phyloP scores from a whole-genome alignment of 2,888 invertebrate species.

The Synergus gifuensis region DNA sequence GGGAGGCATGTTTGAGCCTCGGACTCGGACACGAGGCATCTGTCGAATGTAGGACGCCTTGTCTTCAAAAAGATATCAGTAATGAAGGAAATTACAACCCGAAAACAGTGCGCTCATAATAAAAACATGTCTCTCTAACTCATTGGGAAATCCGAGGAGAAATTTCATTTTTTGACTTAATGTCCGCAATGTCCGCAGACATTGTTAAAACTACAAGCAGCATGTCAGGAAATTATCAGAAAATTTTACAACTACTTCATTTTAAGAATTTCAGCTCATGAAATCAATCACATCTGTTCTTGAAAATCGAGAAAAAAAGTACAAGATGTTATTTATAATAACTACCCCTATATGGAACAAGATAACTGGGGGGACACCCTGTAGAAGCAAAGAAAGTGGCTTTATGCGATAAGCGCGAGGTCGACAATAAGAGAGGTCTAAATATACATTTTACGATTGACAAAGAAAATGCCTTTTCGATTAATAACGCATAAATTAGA shows the following conservation, averaged over 20 bases:
- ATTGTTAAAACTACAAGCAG: background rate
- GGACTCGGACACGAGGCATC: slow-evolving; percentile 61
- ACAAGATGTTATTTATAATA: too few relatives aligned
- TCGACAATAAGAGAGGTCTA: slow-evolving; percentile 33
- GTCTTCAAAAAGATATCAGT: slow-evolving; percentile 60
- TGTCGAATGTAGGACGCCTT: slow-evolving; percentile 69
- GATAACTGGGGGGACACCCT: background rate
- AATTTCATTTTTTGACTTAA: background rate
- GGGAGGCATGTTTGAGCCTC: slow-evolving; percentile 44
- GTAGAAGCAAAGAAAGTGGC: slow-evolving; percentile 31
- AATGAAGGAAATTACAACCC: background rate
- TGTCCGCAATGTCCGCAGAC: background rate
- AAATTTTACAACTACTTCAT: background rate
- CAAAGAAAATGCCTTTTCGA: slow-evolving; percentile 30
- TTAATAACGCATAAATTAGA: slow-evolving; percentile 9
- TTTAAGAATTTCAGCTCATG: background rate
- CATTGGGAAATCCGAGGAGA: background rate
- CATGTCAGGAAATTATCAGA: background rate
- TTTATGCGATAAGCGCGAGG: slow-evolving; percentile 41
- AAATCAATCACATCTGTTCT: background rate
- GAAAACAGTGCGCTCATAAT: background rate
- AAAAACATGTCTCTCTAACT: background rate
- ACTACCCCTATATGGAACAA: too few relatives aligned
- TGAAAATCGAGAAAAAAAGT: background rate
- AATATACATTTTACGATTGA: slow-evolving; percentile 33